A percentile compares a stretch with the other conserved stretches of the same genome.
phyloP scores from a whole-genome alignment of 1,140 invertebrate species.

The Alviniconcha marisindica region DNA sequence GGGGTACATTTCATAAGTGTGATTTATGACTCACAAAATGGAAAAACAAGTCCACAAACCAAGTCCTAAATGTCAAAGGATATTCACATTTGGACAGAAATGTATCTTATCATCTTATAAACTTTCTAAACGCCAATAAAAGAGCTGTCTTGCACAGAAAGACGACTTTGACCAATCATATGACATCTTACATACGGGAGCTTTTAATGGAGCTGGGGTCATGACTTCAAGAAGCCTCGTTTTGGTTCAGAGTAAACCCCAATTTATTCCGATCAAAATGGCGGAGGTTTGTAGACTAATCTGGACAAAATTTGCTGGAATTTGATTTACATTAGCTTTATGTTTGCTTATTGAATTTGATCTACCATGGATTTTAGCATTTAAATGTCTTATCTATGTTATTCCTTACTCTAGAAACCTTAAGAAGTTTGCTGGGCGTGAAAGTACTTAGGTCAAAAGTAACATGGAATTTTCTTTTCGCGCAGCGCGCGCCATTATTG shows the following conservation, averaged over 20 bases:
- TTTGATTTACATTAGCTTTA: not conserved
- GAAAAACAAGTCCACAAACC: too few relatives aligned
- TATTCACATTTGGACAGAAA: too few relatives aligned
- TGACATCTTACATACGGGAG: not conserved
- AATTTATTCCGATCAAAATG: slow-evolving; percentile 60
- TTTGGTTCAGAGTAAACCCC: slow-evolving; percentile 65
- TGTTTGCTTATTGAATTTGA: not conserved
- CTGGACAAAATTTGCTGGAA: not conserved
- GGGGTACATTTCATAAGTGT: too few relatives aligned
- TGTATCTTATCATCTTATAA: too few relatives aligned
- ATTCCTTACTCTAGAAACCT: too few relatives aligned
- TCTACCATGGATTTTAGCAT: not conserved
- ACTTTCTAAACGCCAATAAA: too few relatives aligned
- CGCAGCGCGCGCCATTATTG: slow-evolving; percentile 32
- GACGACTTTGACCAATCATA: slow-evolving; percentile 37
- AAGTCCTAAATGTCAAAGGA: too few relatives aligned
- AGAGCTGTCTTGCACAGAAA: too few relatives aligned
- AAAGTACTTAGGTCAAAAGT: not conserved
- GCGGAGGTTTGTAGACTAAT: slow-evolving; percentile 42
- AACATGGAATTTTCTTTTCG: not conserved
- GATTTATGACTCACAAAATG: too few relatives aligned
- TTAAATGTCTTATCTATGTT: not conserved
- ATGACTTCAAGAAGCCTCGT: slow-evolving; percentile 61
- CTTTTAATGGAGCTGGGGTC: not conserved
- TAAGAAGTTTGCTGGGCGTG: not conserved